Percentiles rank a stretch among this genome's conserved stretches.
These are phyloP conservation scores for Gasterosteus aculeatus DNA, from an alignment of 2,113 vertebrate genomes.

Conservation along the genomic window DNA sequence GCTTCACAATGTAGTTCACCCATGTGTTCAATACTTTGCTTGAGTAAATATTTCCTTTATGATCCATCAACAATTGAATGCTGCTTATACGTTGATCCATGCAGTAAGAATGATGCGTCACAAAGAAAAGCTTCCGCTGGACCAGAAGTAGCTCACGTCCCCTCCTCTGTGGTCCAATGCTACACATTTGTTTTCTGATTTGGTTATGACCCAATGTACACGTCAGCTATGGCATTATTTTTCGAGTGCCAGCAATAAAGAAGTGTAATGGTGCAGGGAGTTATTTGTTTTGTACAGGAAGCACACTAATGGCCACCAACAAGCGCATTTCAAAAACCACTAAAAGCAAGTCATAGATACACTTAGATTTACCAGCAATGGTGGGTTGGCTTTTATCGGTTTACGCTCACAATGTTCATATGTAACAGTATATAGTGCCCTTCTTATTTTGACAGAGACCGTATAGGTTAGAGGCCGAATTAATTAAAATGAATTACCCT, in stretches of 20 bases:
- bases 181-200: slow-evolving; percentile 25
- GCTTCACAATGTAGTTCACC: neutral
- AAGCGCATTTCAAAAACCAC: slow-evolving; percentile 47
- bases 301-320: slow-evolving; percentile 41
- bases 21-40: neutral
- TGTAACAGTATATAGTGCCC: neutral
- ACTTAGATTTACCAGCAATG: neutral
- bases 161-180: neutral
- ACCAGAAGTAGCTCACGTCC: neutral
- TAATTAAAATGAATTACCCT: neutral
- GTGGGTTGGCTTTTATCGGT: neutral
- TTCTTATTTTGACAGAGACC: neutral
- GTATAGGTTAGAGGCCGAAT: neutral
- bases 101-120: neutral
- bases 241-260: slow-evolving; percentile 33
- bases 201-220: slow-evolving; percentile 19
- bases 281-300: slow-evolving; percentile 50
- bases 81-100: slow-evolving; percentile 2
- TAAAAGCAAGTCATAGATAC: neutral
- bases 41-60: slow-evolving; percentile 11
- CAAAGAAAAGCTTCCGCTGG: neutral
- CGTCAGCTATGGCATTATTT: slow-evolving; percentile 25
- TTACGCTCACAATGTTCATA: neutral
- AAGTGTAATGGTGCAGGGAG: slow-evolving; percentile 20
- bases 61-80: slow-evolving; percentile 21